Base-by-base conservation (phyloP, 1,140 invertebrate genomes). In the Branchinecta lynchi region DNA sequence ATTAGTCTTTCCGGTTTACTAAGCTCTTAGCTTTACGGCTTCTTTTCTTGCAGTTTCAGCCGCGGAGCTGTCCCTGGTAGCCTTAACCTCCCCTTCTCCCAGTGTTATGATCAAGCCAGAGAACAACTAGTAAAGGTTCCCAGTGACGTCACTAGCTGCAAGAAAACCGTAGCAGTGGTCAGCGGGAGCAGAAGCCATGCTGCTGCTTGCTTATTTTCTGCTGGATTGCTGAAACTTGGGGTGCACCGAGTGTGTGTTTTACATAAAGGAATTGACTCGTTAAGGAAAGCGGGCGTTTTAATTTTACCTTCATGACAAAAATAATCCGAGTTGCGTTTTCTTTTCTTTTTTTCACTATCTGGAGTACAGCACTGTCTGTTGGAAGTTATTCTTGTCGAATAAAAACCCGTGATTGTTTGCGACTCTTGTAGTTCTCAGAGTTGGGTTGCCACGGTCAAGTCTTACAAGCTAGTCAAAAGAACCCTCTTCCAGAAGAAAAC, bases 1-100 rank as follows among this genome's bases (percentile, higher is more conserved):
- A n/a, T 32, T 32, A 32, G 32, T 32, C 32, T 32, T 32, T 32
- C 32, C 32, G 32, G 32, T 32, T 1, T 1, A 32, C 32, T 5
- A 32, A 32, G 32, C 32, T 32, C 32, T n/a, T 32, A 32, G 32
- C 32, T 32, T 32, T 32, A 32, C 32, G 32, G 32, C 32, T 46
- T 67, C 45, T 68, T 65, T 60, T 46, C 74, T 77, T 75, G 69
- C 74, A 90, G 88, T 74, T 92, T 83, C 77, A 84, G 86, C 71
- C 84, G 87, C 75, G 87, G 87, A 66, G 84, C 86, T 73, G 81
- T 94, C 65, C 82, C 84, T 20, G 84, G 84, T 9, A 93, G 91
- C 78, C 85, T 93, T 45, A 95, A 93, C 77, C 87, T 94, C 76
- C 90, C 90, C 12, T 89, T 89, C 77, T 85, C 84, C 12, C 12